Conservation (phyloP, 2,797 vertebrate genomes). For the Melanotaenia pygmaea region DNA sequence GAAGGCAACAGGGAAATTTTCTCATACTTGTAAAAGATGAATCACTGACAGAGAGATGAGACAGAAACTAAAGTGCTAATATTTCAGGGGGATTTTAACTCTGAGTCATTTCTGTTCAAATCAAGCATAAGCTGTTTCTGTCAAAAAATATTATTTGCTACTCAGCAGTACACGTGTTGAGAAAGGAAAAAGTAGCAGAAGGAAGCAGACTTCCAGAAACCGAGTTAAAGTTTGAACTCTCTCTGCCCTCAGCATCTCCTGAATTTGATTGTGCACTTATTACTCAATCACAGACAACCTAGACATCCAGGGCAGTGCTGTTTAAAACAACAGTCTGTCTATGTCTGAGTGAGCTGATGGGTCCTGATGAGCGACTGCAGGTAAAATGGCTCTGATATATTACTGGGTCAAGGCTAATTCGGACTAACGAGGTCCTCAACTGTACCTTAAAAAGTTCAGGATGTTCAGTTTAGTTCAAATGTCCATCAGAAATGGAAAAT, state of each 20-base stretch:
- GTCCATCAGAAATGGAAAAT: not conserved
- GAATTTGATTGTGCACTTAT: conserved; percentile 65
- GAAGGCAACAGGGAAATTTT: conserved; percentile 65
- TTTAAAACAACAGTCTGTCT: conserved; percentile 63
- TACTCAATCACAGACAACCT: conserved; percentile 55
- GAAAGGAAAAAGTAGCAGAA: conserved; percentile 19
- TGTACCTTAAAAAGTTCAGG: conserved; percentile 34
- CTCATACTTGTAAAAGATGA: conserved; percentile 66
- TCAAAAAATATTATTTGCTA: conserved; percentile 49
- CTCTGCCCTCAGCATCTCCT: conserved; percentile 51
- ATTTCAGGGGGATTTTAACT: conserved; percentile 63
- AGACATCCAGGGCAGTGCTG: conserved; percentile 41
- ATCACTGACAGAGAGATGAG: conserved; percentile 65
- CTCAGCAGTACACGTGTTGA: conserved; percentile 28
- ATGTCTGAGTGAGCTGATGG: conserved; percentile 44
- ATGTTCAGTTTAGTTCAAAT: conserved; percentile 21
- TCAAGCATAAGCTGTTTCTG: conserved; percentile 48
- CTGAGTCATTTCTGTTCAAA: conserved; percentile 62
- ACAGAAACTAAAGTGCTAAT: conserved; percentile 58
- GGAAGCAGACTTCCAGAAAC: conserved; percentile 39
- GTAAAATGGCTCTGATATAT: conserved; percentile 44
- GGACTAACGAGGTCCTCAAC: conserved; percentile 51
- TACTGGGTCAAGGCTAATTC: conserved; percentile 50
- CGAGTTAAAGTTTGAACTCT: conserved; percentile 69
- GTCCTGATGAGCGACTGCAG: conserved; percentile 45